Evolutionary conservation across 64 coral and sea anemone species (phyloP), one percentile per base, ranked within the genome.

Genomic region (Catalaphyllia jardinei): DNA sequence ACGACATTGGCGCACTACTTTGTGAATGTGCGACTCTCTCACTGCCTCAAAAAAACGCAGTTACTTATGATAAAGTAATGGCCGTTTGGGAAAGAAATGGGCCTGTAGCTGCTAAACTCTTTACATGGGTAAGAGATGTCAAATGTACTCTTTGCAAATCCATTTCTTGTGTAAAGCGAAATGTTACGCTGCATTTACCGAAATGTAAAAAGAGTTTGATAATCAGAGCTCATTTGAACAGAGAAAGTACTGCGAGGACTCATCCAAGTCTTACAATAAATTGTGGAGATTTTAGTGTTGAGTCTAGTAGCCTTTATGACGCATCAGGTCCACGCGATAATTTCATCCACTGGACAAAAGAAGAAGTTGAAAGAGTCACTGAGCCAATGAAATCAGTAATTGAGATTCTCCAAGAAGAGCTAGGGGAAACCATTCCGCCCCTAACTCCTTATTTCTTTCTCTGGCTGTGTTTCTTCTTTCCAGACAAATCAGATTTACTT

Each of bases 201-300:
- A 39, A 19, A 11, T 80, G 67, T 19, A 39, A 63, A n/a, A 31
- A 87, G 67, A 35, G 38, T 46, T 59, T 94, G 84, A 51, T 60
- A 4, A 75, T 94, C 88, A 22, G 13, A 14, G 1, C 75, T 86
- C 35, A 86, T 89, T 67, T 18, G 33, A 35, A 51, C 29, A 84
- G 87, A 25, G 46, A 51, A 27, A 89, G 49, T 46, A 28, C 75
- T 28, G 59, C 77, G n/a, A 2, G 33, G 1, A 38, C 0, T 11
- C 85, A 18, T 33, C 74, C 33, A 35, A 35, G 80, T 31, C 51
- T 29, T 94, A 6, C 0, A 67, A 67, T 94, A 52, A 62, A 20
- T 30, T 91, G 88, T 90, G 93, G 82, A 81, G 60, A 94, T 54
- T 19, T 94, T 12, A 74, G 79, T 29, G 80, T 94, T 31, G 50